Percentiles rank a stretch among this genome's conserved stretches.
Conservation (phyloP, 2,113 vertebrate species). For the Sapayoa aenigma region DNA sequence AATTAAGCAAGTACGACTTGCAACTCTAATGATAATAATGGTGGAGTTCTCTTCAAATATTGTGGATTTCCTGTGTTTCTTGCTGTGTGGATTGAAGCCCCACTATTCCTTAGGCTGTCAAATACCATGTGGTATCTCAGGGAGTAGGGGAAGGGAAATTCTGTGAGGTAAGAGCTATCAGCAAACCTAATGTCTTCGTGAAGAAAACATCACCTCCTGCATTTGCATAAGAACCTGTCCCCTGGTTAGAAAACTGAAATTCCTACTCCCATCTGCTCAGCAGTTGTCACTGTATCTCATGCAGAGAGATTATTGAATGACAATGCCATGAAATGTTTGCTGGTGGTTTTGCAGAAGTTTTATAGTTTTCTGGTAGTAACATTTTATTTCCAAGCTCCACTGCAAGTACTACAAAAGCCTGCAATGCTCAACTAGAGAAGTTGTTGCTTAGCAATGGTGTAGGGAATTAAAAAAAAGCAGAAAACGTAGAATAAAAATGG, state of each 20-base stretch:
- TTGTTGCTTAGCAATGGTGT: conserved; percentile 2
- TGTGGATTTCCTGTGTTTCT: background rate
- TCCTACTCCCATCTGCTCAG: background rate
- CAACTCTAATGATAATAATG: background rate
- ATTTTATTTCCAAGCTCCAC: background rate
- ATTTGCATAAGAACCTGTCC: background rate
- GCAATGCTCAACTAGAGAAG: background rate
- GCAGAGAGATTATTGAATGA: background rate
- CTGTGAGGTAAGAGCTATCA: background rate
- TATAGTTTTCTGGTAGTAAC: background rate
- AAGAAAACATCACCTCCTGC: background rate
- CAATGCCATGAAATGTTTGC: background rate
- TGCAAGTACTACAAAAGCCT: background rate
- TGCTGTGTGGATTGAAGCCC: background rate
- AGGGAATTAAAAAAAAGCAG: background rate
- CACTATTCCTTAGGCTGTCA: background rate
- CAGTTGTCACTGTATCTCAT: background rate
- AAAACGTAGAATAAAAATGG: background rate
- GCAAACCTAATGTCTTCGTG: background rate
- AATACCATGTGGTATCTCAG: background rate
- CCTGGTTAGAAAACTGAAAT: background rate
- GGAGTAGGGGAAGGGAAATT: background rate
- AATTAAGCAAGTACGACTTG: background rate
- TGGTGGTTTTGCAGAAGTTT: background rate
- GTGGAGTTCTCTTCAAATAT: background rate